Evolutionary conservation across 2,888 invertebrate species (phyloP), one percentile per base, ranked within the genome.

Genomic region (Schrankia costaestrigalis): DNA sequence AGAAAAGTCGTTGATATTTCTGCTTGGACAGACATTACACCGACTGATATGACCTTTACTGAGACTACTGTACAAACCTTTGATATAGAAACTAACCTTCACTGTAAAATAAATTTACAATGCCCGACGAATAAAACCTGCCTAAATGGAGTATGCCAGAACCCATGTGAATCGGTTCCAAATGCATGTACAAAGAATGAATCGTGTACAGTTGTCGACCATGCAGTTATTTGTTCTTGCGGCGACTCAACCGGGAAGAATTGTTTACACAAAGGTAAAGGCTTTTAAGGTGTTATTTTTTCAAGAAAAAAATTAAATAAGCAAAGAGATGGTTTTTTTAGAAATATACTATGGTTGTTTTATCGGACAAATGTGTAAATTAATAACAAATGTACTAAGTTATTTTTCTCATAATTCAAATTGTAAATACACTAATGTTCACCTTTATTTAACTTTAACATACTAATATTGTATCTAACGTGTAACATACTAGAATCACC

Each of bases 121-220:
- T 94, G 94, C 75, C 78, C 88, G 50, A 81, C 82, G 63, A 84
- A 89, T 62, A 90, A 92, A 76, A 88, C 89, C 62, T 94, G 94
- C 78, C 77, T 89, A 57, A 84, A 84, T 61, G 90, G 90, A 81
- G 79, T 85, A 72, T 93, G 93, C 78, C 84, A 90, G 78, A 90
- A 91, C 72, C 90, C 91, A 58, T 93, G 93, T 78, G 67, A 80
- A 64, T 70, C 63, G 60, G 58, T 64, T 65, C 71, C 61, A 65
- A 83, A 63, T 58, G 74, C 79, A 66, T 93, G 93, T 84, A 90
- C 89, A 71, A 77, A 86, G 65, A 90, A 90, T 70, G 89, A 90
- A 70, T 78, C 88, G 67, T 92, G 92, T 89, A 86, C 80, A 71
- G 90, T 91, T 67, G 74, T 87, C 74, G 87, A 91, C 75, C 92